Conservation (phyloP, 2,797 vertebrate genomes). For the Aeoliscus strigatus region DNA sequence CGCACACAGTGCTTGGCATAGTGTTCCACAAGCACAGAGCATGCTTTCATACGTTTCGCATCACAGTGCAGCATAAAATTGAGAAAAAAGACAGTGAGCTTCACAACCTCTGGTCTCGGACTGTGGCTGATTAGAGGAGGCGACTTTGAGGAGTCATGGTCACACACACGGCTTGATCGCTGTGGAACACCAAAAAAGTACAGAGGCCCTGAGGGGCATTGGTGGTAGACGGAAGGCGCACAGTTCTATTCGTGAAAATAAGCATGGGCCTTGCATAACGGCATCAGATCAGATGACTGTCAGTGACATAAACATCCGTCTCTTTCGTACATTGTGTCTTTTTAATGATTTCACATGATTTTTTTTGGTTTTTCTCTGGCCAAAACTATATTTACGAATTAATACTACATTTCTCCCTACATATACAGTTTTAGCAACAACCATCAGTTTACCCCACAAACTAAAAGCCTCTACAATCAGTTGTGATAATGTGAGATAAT, state of each 20-base stretch:
- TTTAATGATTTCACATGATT: constrained; percentile 23
- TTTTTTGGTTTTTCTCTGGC: constrained; percentile 17
- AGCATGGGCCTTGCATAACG: constrained; percentile 54
- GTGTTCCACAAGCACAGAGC: constrained; percentile 51
- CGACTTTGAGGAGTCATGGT: constrained; percentile 41
- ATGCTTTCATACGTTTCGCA: constrained; percentile 53
- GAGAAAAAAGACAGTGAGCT: constrained; percentile 47
- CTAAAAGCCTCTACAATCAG: no score
- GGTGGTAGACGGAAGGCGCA: constrained; percentile 39
- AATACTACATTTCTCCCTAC: background rate
- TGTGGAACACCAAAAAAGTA: constrained; percentile 52
- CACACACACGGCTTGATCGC: constrained; percentile 38
- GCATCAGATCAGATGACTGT: constrained; percentile 60
- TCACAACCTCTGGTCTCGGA: constrained; percentile 53
- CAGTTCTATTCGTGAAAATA: constrained; percentile 44
- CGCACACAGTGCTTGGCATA: constrained; percentile 4
- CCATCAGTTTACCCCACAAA: background rate
- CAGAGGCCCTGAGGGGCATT: constrained; percentile 41
- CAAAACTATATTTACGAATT: constrained; percentile 1
- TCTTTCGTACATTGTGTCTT: constrained; percentile 15
- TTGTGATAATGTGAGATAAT: no score
- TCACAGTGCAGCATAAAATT: constrained; percentile 63
- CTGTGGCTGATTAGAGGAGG: constrained; percentile 31
- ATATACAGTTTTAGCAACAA: background rate
- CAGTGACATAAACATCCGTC: constrained; percentile 47